Conservation (phyloP, 2,888 invertebrate genomes). For the Tetragnatha montana region DNA sequence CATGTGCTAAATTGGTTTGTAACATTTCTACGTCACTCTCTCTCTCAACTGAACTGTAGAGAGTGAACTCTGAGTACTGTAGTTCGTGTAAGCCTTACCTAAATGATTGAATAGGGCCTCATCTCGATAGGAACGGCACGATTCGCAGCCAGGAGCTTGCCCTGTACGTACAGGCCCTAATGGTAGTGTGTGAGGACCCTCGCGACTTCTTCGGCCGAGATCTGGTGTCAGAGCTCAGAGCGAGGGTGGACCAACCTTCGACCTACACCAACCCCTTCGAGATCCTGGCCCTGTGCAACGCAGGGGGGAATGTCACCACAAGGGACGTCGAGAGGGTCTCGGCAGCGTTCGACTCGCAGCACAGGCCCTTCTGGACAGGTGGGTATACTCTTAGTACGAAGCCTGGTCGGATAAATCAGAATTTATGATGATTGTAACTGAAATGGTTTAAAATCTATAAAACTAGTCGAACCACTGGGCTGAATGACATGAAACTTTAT, state of each 20-base stretch:
- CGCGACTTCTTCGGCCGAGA: constrained; percentile 30
- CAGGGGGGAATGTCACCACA: constrained; percentile 19
- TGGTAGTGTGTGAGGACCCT: constrained; percentile 11
- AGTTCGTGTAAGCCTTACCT: too few relatives aligned
- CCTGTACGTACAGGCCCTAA: background rate
- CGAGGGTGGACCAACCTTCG: background rate
- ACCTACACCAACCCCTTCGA: constrained; percentile 23
- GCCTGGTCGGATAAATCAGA: too few relatives aligned
- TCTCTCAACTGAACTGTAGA: too few relatives aligned
- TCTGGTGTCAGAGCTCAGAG: constrained; percentile 24
- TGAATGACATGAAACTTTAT: too few relatives aligned
- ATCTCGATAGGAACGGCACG: background rate
- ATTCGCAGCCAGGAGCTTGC: background rate
- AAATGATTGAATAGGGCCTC: too few relatives aligned
- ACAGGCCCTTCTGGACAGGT: constrained; percentile 46
- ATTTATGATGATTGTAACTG: too few relatives aligned
- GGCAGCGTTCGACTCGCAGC: constrained; percentile 16
- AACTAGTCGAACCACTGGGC: too few relatives aligned
- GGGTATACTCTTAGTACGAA: too few relatives aligned
- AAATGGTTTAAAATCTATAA: too few relatives aligned
- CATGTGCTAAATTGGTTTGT: too few relatives aligned
- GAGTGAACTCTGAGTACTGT: too few relatives aligned
- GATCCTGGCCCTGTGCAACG: constrained; percentile 46
- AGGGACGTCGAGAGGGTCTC: constrained; percentile 21
- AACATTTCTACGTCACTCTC: too few relatives aligned